Base-by-base conservation (phyloP, 2,888 invertebrate species). In the Chymomyza amoena region DNA sequence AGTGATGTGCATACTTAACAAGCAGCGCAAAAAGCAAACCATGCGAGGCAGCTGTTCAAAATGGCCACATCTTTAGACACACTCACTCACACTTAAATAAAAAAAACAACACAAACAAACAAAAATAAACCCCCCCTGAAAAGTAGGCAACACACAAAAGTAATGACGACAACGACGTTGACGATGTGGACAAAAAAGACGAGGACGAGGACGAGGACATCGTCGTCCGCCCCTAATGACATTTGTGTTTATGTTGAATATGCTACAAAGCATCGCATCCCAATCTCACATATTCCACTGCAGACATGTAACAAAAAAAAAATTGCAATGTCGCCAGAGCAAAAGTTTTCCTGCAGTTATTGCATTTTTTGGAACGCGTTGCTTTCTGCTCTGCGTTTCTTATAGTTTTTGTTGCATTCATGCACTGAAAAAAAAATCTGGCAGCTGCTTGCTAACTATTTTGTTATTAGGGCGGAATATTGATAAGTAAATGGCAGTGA, bases 191-290 rank as follows among this genome's bases (percentile, higher is more conserved):
- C 54, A 56, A 66, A 68, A 64, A 69, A 61, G 7, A 52, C 13
- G 5, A 52, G 15, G 18, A 20, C 28, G 7, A 16, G 16, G 20
- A 20, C 57, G 6, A 57, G 10, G 57, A 15, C 57, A 57, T 7
- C 15, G 25, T 13, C 57, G 57, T 20, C 73, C 69, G 68, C 51
- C 69, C 81, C 75, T 85, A 84, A 85, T 86, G 84, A 88, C 87
- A 85, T 77, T 83, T 75, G 76, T 76, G 66, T 73, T 45, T 45
- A 45, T 45, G 39, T 45, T 45, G 39, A 45, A 45, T 45, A 10
- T 45, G 39, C 39, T 45, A 15, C 39, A 15, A 45, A 45, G 80
- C 73, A 60, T 74, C 66, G 52, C 61, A 60, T 28, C 63, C 18
- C 4, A 54, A 59, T 52, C 54, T n/a, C 7, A 20, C 54, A 54